Evolutionary conservation across 2,113 vertebrate genomes (phyloP), one percentile per base, ranked within the genome.

Genomic region (rat (Rattus norvegicus)): DNA sequence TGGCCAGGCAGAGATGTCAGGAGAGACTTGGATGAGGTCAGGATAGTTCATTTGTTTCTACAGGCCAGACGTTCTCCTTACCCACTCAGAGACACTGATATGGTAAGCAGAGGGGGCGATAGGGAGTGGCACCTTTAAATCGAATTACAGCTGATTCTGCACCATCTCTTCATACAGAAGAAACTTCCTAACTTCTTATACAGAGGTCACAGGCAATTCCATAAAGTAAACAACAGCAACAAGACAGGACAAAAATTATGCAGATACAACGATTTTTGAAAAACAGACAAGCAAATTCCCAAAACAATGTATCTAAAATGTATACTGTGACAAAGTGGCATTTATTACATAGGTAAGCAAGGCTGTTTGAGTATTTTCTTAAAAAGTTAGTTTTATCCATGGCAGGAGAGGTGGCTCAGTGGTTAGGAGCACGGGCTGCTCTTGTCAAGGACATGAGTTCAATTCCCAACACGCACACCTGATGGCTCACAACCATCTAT

Each of bases 251-350:
- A 81, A 92, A 69, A 91, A 49, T 8, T 11, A 49, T 3, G 39
- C 70, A 93, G 12, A 84, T 30, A 4, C 22, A 92, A 94, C 89
- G 56, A 63, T 84, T 8, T 26, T 73, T 43, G 75, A 92, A 69
- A 20, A 49, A 81, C 70, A 83, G 49, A 69, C 56, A 88, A 56
- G 54, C 11, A 89, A 67, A 69, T 84, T 56, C 11, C 17, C 77
- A 70, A 19, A 93, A 75, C 33, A 93, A 81, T 43, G 2, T 77
- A 36, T 75, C 79, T 90, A 88, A 88, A 96, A 90, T 59, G n/a
- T 59, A 43, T 61, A 73, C 49, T 9, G 69, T 43, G 19, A 80
- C 24, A 33, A 91, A 81, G 1, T 73, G 33, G 24, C 7, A 86
- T 43, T 90, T 87, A 80, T 96, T 90, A 61, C 24, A 87, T 28